Percentiles rank a stretch among this genome's conserved stretches.
Evolutionary conservation across 2,888 invertebrate genomes (phyloP).

Genomic region (Ctenicera cuprea): DNA sequence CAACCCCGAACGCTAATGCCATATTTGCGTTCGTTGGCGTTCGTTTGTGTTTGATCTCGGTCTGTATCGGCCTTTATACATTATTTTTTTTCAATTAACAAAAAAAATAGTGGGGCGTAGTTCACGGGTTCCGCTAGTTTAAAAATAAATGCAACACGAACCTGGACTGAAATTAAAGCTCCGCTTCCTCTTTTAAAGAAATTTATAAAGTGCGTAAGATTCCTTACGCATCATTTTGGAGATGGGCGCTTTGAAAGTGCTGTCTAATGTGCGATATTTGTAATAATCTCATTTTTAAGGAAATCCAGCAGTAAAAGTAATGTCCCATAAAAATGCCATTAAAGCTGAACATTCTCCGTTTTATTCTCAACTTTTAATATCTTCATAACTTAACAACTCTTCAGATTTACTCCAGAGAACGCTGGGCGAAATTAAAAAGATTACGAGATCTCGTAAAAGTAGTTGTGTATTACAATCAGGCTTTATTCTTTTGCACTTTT

Average conservation of each 20-base stretch:
- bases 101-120: no score
- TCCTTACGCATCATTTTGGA: neutral
- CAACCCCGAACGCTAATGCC: no score
- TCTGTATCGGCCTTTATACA: no score
- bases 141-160: no score
- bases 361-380: slow-evolving; percentile 23
- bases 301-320: slow-evolving; percentile 20
- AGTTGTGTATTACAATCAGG: neutral
- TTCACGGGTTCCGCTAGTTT: no score
- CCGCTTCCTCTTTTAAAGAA: no score
- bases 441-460: slow-evolving; percentile 20
- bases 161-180: no score
- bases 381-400: slow-evolving; percentile 21
- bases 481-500: neutral
- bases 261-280: neutral
- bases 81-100: no score
- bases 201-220: neutral
- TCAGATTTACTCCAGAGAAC: slow-evolving; percentile 14
- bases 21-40: no score
- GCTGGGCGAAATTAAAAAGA: slow-evolving; percentile 17
- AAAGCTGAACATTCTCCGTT: slow-evolving; percentile 1
- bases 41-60: no score
- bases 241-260: neutral
- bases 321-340: slow-evolving; percentile 20
- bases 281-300: slow-evolving; percentile 18